Evolutionary conservation across 2,113 vertebrate species (phyloP).

Genomic region (Hoplias malabaricus): DNA sequence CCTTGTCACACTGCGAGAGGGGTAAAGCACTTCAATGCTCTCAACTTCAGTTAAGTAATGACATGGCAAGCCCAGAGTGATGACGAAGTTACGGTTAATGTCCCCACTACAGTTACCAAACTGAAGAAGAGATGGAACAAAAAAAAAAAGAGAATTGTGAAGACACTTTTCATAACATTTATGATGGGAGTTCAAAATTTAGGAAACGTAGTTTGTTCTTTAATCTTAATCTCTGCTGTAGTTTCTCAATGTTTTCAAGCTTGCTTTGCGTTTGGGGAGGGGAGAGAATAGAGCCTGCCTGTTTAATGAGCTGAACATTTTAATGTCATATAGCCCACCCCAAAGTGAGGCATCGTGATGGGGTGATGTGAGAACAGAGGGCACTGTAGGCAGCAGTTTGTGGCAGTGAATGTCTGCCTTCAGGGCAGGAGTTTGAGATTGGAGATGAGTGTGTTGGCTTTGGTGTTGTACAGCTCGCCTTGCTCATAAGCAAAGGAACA

Average conservation of each 20-base stretch:
- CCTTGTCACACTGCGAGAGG: too few relatives aligned
- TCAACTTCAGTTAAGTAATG: too few relatives aligned
- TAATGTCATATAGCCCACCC: background rate
- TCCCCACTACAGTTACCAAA: too few relatives aligned
- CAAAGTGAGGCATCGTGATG: background rate
- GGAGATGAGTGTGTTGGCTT: background rate
- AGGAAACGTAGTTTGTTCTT: too few relatives aligned
- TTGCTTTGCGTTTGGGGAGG: background rate
- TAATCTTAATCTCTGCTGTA: too few relatives aligned
- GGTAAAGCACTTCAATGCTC: too few relatives aligned
- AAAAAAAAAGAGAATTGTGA: too few relatives aligned
- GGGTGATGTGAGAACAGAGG: constrained; percentile 6
- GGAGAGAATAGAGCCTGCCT: background rate
- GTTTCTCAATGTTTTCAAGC: background rate
- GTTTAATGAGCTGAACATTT: background rate
- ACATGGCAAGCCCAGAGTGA: too few relatives aligned
- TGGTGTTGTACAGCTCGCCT: constrained; percentile 31
- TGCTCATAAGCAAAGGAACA: constrained; percentile 45
- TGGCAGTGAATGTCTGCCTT: background rate
- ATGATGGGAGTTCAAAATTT: too few relatives aligned
- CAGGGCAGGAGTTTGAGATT: background rate
- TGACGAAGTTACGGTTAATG: too few relatives aligned
- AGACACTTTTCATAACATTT: too few relatives aligned
- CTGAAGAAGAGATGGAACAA: too few relatives aligned
- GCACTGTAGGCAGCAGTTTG: background rate